These are phyloP conservation scores for Rhombomys opimus DNA, from an alignment of 2,113 vertebrate genomes.

Conservation along the genomic window DNA sequence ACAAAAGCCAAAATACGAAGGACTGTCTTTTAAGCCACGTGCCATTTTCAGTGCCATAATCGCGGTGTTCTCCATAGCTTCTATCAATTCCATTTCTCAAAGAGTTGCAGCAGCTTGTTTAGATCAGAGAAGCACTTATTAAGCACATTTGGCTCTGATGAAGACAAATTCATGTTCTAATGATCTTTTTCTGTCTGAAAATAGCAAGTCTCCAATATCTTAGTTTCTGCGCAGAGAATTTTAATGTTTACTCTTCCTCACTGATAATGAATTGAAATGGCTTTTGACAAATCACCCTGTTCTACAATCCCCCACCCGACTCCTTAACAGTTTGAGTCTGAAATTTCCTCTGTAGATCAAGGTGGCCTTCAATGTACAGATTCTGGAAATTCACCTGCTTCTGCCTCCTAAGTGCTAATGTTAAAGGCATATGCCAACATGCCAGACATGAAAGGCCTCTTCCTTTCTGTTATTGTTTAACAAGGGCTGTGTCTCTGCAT, in stretches of 20 bases:
- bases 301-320: neutral
- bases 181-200: conserved; percentile 49
- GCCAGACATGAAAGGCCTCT: neutral
- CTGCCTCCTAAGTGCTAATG: no score
- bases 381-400: no score
- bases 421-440: neutral
- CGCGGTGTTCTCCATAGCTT: neutral
- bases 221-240: conserved; percentile 54
- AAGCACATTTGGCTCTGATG: conserved; percentile 53
- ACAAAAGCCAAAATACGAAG: neutral
- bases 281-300: conserved; percentile 15
- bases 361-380: neutral
- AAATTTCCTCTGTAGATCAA: neutral
- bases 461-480: neutral
- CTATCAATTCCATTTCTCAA: conserved; percentile 37
- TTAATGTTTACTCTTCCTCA: conserved; percentile 42
- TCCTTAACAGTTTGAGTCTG: neutral
- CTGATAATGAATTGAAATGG: neutral
- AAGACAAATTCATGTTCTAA: conserved; percentile 39
- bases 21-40: conserved; percentile 31
- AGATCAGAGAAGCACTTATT: neutral
- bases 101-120: conserved; percentile 13
- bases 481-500: neutral
- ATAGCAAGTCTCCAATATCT: conserved; percentile 46
- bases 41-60: neutral